phyloP scores from a whole-genome alignment of 2,797 vertebrate species.

The Taenioides sp. region DNA sequence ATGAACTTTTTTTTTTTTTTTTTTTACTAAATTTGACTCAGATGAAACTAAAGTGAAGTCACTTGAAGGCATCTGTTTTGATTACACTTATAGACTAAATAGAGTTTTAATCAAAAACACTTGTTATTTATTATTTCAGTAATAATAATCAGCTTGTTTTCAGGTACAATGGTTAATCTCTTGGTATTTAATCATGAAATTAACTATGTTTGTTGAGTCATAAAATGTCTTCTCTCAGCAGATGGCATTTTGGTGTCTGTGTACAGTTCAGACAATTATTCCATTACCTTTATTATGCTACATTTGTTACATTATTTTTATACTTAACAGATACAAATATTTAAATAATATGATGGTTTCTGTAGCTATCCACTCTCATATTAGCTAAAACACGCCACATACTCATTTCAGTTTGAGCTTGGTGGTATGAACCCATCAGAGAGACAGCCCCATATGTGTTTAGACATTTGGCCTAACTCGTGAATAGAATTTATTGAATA shows the following conservation, averaged over 20 bases:
- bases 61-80: too few species aligned
- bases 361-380: neutral
- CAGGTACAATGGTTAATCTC: too few species aligned
- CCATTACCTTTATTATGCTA: neutral
- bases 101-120: too few species aligned
- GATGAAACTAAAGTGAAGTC: neutral
- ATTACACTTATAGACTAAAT: neutral
- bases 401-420: neutral
- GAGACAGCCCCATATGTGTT: conserved; percentile 8
- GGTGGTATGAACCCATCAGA: conserved; percentile 4
- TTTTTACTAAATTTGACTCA: neutral
- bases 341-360: too few species aligned
- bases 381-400: neutral
- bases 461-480: conserved; percentile 1
- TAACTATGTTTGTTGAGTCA: too few species aligned
- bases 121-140: too few species aligned
- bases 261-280: too few species aligned
- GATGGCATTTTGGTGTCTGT: too few species aligned
- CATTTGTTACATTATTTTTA: neutral
- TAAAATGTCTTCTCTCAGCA: too few species aligned
- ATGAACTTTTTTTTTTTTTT: too few species aligned
- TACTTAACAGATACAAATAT: neutral
- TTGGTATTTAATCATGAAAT: too few species aligned
- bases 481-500: conserved; percentile 14
- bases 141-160: too few species aligned